phyloP scores from a whole-genome alignment of 2,113 vertebrate genomes.

The Sarotherodon lohbergeri region DNA sequence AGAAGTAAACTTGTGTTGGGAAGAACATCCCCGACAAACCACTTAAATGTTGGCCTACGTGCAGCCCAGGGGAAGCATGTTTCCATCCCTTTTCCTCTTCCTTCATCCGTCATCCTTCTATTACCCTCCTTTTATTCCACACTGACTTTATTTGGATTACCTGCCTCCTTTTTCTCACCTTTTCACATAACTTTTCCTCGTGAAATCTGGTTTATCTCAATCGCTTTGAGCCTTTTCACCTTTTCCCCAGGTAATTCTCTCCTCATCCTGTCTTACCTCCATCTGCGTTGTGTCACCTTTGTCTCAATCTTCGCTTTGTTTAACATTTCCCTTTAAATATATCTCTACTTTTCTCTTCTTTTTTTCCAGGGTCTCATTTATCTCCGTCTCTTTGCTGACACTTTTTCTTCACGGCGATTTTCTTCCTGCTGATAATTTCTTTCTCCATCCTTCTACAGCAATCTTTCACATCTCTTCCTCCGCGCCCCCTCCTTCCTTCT shows the following conservation, averaged over 20 bases:
- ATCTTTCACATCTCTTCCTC: not conserved
- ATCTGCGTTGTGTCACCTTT: slow-evolving; percentile 28
- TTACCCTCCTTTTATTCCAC: not conserved
- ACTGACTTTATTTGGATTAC: not conserved
- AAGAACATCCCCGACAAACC: not conserved
- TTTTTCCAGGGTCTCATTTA: not conserved
- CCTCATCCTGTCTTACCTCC: not conserved
- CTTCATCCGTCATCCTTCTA: not conserved
- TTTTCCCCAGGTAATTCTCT: not conserved
- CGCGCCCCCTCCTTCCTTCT: not conserved
- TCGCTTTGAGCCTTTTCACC: not conserved
- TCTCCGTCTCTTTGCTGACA: not conserved
- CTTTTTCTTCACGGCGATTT: not conserved
- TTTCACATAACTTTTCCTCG: not conserved
- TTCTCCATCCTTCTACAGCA: not conserved
- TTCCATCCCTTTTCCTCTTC: not conserved
- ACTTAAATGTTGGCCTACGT: not conserved
- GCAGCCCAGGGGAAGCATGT: not conserved
- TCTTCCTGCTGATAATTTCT: not conserved
- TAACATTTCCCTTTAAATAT: slow-evolving; percentile 5
- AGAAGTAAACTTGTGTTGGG: not conserved
- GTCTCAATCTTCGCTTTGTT: slow-evolving; percentile 16
- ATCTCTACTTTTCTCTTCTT: not conserved
- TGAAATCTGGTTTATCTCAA: not conserved
- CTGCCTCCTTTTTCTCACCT: not conserved